Evolutionary conservation across 2,888 invertebrate genomes (phyloP).

Genomic region (Mythimna pallens): DNA sequence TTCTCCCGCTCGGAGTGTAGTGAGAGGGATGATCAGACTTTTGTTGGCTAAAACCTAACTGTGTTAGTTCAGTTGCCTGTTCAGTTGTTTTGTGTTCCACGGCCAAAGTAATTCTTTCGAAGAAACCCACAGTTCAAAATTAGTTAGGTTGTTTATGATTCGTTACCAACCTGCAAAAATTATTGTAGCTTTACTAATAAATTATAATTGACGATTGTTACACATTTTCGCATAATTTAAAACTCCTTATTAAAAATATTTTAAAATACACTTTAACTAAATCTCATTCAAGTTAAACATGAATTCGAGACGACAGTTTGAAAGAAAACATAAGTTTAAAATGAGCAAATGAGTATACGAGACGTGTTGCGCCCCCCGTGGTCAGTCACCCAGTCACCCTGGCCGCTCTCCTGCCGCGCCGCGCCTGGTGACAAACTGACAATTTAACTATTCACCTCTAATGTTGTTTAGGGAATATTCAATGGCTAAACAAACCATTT

Average conservation of each 20-base stretch:
- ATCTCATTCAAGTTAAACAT: conserved; percentile 46
- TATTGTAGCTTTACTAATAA: not conserved
- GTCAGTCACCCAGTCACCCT: conserved; percentile 74
- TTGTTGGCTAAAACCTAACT: no score
- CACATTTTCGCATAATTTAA: not conserved
- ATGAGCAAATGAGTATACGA: conserved; percentile 74
- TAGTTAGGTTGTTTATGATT: not conserved
- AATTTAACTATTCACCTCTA: conserved; percentile 88
- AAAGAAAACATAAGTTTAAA: conserved; percentile 69
- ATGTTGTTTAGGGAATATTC: conserved; percentile 88
- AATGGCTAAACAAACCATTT: conserved; percentile 83
- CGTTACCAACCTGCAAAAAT: not conserved
- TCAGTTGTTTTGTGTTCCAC: no score
- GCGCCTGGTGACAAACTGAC: conserved; percentile 85
- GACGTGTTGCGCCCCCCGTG: conserved; percentile 68
- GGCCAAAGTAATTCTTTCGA: no score
- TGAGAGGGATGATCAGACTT: no score
- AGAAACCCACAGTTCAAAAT: no score
- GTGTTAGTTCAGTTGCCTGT: no score
- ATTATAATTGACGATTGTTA: not conserved
- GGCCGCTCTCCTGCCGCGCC: conserved; percentile 72
- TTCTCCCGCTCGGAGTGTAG: no score
- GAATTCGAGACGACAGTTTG: conserved; percentile 49
- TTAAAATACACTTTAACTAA: conserved; percentile 19
- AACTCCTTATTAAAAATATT: conserved; percentile 15